Evolutionary conservation across 2,797 vertebrate genomes (phyloP).

Genomic region (Australoheros facetus): DNA sequence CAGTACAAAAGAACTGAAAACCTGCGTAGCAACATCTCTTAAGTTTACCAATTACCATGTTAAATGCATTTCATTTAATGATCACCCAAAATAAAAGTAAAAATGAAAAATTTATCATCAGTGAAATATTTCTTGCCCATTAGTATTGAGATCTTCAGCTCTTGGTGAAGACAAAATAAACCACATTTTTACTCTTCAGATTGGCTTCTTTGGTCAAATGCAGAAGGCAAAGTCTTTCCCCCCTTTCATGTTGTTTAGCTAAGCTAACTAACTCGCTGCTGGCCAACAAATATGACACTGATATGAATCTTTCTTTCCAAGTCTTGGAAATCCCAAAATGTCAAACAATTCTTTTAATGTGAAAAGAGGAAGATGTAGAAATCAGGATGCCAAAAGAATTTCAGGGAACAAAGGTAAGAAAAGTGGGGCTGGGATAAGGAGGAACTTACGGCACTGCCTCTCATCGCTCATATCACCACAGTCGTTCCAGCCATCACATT

Average conservation of each 20-base stretch:
- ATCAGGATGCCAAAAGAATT: neutral
- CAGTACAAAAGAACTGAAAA: neutral
- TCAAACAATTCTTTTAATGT: conserved; percentile 8
- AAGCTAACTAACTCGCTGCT: conserved; percentile 14
- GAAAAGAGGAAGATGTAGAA: neutral
- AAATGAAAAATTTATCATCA: neutral
- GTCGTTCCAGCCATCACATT: conserved; percentile 86
- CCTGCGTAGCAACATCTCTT: neutral
- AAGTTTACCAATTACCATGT: neutral
- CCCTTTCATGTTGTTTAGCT: conserved; percentile 2
- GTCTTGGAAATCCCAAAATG: conserved; percentile 3
- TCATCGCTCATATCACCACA: conserved; percentile 86
- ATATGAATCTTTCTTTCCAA: conserved; percentile 19
- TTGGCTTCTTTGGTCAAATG: conserved; percentile 9
- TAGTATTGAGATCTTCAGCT: neutral
- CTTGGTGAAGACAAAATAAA: conserved; percentile 1
- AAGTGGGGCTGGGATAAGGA: neutral
- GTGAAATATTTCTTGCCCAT: neutral
- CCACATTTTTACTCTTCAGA: conserved; percentile 8
- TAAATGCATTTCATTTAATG: neutral
- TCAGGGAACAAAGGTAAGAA: neutral
- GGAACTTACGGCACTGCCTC: conserved; percentile 77
- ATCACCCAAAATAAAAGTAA: neutral
- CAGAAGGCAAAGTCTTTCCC: neutral
- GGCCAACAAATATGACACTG: conserved; percentile 14